phyloP scores from a whole-genome alignment of 2,888 invertebrate species.

The Thymelicus lineola region DNA sequence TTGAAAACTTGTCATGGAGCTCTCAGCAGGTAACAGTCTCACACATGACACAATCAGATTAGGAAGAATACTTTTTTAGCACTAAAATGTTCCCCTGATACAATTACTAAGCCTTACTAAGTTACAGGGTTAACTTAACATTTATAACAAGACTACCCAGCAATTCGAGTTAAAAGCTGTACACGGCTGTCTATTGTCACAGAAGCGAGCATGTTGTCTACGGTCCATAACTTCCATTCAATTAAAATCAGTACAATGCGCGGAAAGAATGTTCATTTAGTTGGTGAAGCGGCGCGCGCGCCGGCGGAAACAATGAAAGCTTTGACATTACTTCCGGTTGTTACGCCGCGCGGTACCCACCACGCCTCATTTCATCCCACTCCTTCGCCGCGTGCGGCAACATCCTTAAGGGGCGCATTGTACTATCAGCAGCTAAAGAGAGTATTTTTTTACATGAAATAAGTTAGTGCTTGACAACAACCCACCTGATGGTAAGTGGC shows the following conservation, averaged over 20 bases:
- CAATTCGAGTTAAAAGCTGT: too few species aligned
- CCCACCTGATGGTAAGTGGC: too few species aligned
- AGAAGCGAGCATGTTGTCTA: constrained; percentile 43
- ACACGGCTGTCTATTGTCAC: constrained; percentile 9
- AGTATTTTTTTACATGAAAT: too few species aligned
- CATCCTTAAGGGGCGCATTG: background rate
- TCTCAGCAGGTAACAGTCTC: too few species aligned
- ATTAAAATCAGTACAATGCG: constrained; percentile 57
- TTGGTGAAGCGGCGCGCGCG: constrained; percentile 45
- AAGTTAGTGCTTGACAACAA: too few species aligned
- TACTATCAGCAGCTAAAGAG: background rate
- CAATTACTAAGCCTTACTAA: too few species aligned
- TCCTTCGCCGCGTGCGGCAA: constrained; percentile 46
- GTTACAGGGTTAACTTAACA: too few species aligned
- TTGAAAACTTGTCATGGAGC: too few species aligned
- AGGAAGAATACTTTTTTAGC: too few species aligned
- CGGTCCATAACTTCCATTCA: constrained; percentile 58
- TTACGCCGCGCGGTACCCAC: constrained; percentile 57
- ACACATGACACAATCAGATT: too few species aligned
- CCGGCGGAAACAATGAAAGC: constrained; percentile 66
- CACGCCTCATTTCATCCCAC: constrained; percentile 66
- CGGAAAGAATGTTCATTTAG: constrained; percentile 55
- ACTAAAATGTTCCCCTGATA: too few species aligned
- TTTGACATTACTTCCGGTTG: constrained; percentile 74
- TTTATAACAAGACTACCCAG: too few species aligned